Conservation (phyloP, 2,797 vertebrate species). For the Smutsia temminckii region DNA sequence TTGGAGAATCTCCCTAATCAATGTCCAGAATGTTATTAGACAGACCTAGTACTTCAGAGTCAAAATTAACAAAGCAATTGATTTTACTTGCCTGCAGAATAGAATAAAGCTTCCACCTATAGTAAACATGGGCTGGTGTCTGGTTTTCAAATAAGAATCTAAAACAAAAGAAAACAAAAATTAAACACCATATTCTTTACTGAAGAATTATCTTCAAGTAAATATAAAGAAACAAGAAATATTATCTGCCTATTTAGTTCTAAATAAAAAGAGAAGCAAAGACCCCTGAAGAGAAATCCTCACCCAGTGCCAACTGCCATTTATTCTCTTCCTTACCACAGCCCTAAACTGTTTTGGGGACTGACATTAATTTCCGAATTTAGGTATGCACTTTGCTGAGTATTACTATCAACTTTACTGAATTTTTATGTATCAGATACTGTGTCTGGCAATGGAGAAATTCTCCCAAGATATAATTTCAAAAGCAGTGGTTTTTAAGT, state of each 20-base stretch:
- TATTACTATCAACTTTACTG: not conserved
- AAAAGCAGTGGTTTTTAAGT: slow-evolving; percentile 16
- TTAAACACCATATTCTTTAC: slow-evolving; percentile 7
- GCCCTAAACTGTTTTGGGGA: not conserved
- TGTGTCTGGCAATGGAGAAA: not conserved
- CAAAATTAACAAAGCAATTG: slow-evolving; percentile 43
- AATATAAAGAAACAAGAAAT: slow-evolving; percentile 38
- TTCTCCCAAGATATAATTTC: slow-evolving; percentile 23
- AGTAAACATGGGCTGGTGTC: slow-evolving; percentile 98
- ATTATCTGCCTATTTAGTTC: not conserved
- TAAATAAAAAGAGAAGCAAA: slow-evolving; percentile 53
- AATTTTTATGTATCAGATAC: not conserved
- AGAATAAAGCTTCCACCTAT: slow-evolving; percentile 98
- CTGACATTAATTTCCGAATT: not conserved
- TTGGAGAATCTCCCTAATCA: slow-evolving; percentile 94
- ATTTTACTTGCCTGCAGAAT: slow-evolving; percentile 94
- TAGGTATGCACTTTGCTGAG: not conserved
- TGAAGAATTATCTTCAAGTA: slow-evolving; percentile 37
- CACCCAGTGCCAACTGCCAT: not conserved
- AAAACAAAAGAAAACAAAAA: slow-evolving; percentile 69
- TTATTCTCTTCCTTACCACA: not conserved
- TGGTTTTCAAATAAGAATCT: slow-evolving; percentile 99
- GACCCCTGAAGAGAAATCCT: not conserved
- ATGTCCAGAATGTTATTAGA: slow-evolving; percentile 14
- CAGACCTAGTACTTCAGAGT: not conserved